Evolutionary conservation across 2,888 invertebrate species (phyloP), one percentile per base, ranked within the genome.

Genomic region (Cancer borealis): DNA sequence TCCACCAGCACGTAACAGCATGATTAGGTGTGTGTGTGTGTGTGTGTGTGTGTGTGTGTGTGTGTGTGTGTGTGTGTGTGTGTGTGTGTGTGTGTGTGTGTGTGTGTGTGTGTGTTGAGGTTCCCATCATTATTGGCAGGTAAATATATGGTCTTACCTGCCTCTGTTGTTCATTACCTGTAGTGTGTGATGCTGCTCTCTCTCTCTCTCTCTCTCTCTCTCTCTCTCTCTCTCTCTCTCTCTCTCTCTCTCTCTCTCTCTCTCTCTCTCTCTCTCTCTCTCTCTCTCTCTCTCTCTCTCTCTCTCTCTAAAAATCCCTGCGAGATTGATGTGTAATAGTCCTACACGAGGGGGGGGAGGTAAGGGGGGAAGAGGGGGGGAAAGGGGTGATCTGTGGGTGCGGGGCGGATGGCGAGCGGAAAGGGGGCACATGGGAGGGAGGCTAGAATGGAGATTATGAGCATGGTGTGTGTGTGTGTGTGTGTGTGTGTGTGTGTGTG

Each of bases 41-140:
- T 49, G 88, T 88, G 88, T 88, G 88, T 88, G 88, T 88, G 88
- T 88, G 88, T 47, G 88, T 88, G 88, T 88, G 88, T 88, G 88
- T 88, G 88, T 88, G 88, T 88, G 88, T 88, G 88, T 88, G 88
- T 88, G 88, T 88, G 88, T 88, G 88, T 88, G 88, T 88, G 88
- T 88, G 46, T 88, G 88, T 88, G 47, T 88, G 88, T 88, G 88
- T 88, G 47, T 88, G 88, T 88, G 46, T 88, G 47, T 88, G 88
- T 88, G 88, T 88, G 88, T 47, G 88, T 88, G 88, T 88, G 88
- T 88, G 88, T 88, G 88, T 88, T 5, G 8, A 12, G 14, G 79
- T 79, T n/a, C 47, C n/a, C 88, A 45, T 46, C 47, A n/a, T 3
- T 88, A 6, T 88, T 88, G 46, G 88, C 88, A 49, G 46, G 88